Evolutionary conservation across 2,888 invertebrate species (phyloP).

Genomic region (Aphrophora alni): DNA sequence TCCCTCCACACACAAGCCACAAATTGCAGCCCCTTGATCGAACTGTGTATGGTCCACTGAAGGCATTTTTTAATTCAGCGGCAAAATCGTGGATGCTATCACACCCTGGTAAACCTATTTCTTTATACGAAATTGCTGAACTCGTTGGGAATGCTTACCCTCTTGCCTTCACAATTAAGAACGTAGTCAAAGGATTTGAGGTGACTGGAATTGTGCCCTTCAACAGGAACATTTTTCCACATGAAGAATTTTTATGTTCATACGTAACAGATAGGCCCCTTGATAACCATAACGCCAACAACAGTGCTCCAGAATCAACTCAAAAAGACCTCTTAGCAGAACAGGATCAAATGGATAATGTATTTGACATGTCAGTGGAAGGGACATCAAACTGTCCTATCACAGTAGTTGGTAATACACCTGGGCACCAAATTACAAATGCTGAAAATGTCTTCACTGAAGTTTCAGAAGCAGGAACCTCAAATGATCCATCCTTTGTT

Average conservation of each 20-base stretch:
- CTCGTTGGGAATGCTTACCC: constrained; percentile 39
- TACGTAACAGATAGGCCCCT: not conserved
- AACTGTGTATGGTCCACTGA: constrained; percentile 31
- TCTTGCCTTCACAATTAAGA: constrained; percentile 47
- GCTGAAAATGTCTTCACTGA: too few species aligned
- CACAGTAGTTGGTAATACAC: too few species aligned
- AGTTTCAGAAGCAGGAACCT: too few species aligned
- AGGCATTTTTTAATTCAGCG: constrained; percentile 38
- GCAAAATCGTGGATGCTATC: constrained; percentile 45
- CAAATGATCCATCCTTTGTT: too few species aligned
- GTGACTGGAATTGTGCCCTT: constrained; percentile 51
- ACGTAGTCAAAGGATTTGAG: constrained; percentile 51
- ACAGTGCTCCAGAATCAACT: too few species aligned
- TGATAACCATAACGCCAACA: too few species aligned
- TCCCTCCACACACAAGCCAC: constrained; percentile 30
- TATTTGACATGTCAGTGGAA: too few species aligned
- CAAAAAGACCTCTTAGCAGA: too few species aligned
- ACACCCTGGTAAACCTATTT: constrained; percentile 50
- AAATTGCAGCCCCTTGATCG: constrained; percentile 30
- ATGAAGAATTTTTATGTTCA: constrained; percentile 44
- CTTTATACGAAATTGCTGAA: constrained; percentile 47
- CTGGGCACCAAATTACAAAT: too few species aligned
- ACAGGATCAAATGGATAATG: too few species aligned
- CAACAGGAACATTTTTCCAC: constrained; percentile 50
- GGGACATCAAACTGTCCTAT: too few species aligned